Evolutionary conservation across 2,888 invertebrate species (phyloP).

Genomic region (Chrysina gloriosa): DNA sequence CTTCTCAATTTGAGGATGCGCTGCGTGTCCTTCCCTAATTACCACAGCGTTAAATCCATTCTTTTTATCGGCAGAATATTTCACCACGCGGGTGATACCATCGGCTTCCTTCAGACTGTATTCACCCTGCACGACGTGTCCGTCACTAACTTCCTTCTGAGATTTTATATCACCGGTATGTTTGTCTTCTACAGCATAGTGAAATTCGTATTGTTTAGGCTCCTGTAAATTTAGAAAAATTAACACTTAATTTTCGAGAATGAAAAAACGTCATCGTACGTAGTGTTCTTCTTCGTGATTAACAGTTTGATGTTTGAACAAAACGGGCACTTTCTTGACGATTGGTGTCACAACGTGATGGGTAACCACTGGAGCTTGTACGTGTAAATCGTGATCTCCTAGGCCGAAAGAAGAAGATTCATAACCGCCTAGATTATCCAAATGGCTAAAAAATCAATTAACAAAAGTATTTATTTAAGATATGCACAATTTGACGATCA

Average conservation of each 20-base stretch:
- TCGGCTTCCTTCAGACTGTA: constrained; percentile 34
- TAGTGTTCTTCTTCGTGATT: constrained; percentile 21
- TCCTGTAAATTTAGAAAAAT: neutral
- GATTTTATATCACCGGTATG: constrained; percentile 38
- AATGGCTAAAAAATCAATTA: neutral
- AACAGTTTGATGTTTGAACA: neutral
- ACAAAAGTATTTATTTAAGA: neutral
- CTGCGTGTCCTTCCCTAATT: constrained; percentile 28
- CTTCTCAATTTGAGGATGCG: constrained; percentile 43
- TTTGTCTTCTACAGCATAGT: constrained; percentile 33
- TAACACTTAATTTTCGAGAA: neutral
- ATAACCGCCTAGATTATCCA: neutral
- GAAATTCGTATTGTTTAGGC: constrained; percentile 30
- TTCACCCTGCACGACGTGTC: constrained; percentile 25
- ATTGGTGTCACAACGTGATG: constrained; percentile 2
- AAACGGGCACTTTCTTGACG: constrained; percentile 1
- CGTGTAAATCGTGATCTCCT: neutral
- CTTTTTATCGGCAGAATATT: constrained; percentile 34
- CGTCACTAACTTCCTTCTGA: constrained; percentile 28
- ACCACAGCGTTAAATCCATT: constrained; percentile 35
- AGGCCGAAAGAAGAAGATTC: neutral
- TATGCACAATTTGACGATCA: neutral
- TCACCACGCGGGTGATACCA: constrained; percentile 30
- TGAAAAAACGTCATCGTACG: neutral
- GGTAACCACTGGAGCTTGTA: neutral